phyloP scores from a whole-genome alignment of 2,113 vertebrate species.

The Oxygymnocypris stewartii region DNA sequence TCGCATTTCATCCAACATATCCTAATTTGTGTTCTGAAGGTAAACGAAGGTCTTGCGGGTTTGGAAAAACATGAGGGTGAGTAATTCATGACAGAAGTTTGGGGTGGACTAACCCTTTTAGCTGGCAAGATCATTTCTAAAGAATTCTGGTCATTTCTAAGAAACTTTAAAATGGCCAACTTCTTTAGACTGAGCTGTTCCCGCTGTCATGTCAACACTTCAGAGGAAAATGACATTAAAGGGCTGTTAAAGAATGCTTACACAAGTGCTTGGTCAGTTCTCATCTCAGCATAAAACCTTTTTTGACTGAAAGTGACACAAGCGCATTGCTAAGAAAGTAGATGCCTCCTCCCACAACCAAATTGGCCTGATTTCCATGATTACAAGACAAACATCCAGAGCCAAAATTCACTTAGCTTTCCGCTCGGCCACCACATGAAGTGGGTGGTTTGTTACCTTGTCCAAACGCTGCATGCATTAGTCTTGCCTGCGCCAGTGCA shows the following conservation, averaged over 20 bases:
- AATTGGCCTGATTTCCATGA: background rate
- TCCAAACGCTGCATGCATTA: conserved; percentile 43
- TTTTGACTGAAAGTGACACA: background rate
- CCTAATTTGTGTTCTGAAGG: too few species aligned
- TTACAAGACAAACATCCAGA: conserved; percentile 25
- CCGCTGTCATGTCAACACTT: background rate
- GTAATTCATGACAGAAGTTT: too few species aligned
- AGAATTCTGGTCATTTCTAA: background rate
- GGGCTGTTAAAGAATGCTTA: background rate
- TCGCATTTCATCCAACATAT: too few species aligned
- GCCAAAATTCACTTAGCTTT: background rate
- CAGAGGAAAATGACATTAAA: background rate
- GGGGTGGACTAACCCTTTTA: too few species aligned
- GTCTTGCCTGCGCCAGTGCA: conserved; percentile 24
- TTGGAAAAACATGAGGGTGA: too few species aligned
- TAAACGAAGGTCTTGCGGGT: too few species aligned
- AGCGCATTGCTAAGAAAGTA: background rate
- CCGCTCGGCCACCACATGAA: background rate
- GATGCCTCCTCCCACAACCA: background rate
- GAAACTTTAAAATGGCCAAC: background rate
- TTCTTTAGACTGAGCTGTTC: background rate
- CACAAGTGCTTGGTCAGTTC: background rate
- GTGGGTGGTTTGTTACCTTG: conserved; percentile 34
- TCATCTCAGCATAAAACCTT: background rate
- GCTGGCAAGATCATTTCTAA: background rate